Conservation (phyloP, 1,140 invertebrate species). For the Hypothenemus hampei region DNA sequence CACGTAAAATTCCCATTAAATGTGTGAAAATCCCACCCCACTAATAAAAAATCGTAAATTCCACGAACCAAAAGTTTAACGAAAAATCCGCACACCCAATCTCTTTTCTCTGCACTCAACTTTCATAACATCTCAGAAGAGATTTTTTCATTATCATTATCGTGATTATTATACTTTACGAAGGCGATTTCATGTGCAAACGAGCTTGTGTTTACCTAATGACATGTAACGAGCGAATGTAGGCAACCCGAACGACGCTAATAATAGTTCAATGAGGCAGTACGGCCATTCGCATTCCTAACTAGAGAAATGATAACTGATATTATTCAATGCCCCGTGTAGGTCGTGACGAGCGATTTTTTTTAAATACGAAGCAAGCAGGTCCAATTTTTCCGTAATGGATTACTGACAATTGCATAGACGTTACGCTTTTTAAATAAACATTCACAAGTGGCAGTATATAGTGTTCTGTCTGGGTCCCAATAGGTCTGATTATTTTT, state of each 20-base stretch:
- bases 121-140: no score
- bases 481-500: background rate
- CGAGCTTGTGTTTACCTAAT: no score
- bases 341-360: background rate
- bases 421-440: background rate
- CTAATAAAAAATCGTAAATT: background rate
- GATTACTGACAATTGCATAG: background rate
- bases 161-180: background rate
- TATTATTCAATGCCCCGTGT: background rate
- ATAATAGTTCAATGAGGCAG: background rate
- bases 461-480: background rate
- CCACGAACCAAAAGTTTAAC: background rate
- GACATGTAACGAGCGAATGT: background rate
- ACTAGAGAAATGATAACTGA: background rate
- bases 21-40: no score
- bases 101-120: background rate
- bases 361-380: background rate
- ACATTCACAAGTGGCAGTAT: background rate
- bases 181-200: background rate
- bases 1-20: no score
- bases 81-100: background rate
- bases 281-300: background rate
- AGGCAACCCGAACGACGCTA: background rate
- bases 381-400: background rate
- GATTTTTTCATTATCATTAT: background rate